Base-by-base conservation (phyloP, 2,888 invertebrate genomes). In the Ichneumoninae sp. region DNA sequence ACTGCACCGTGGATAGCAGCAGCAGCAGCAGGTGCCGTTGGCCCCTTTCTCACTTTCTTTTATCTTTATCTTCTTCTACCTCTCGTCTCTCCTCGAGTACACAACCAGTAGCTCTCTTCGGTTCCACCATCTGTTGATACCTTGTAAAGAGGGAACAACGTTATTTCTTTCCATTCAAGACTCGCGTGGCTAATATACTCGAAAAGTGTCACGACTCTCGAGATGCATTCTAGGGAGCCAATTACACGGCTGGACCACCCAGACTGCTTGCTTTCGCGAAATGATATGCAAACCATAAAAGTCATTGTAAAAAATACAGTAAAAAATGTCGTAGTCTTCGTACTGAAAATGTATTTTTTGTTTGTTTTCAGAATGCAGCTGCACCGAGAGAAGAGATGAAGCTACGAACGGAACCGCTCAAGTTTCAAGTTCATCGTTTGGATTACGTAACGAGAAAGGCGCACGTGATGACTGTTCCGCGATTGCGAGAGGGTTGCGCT, bases 11-110 rank as follows among this genome's bases (percentile, higher is more conserved):
- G 44, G 44, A 6, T 3, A 40, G 40, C 40, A 50, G n/a, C 65
- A 66, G n/a, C 30, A 26, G 33, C 65, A 71, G 79, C 78, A 79
- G 71, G 71, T 77, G 76, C 65, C 36, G 22, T 22, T 79, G 40
- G 71, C 40, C 52, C 71, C 66, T 71, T 65, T 72, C 71, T 66
- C 71, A 71, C 79, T 79, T 71, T 65, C 71, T 71, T 79, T 79
- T 65, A 79, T 71, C 60, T 30, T 65, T 13, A 65, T 71, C 65
- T 52, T 62, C 33, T 44, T 76, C 40, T 52, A 13, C 26, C 44
- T 50, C 54, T 65, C 57, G 8, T 19, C 57, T 10, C 57, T 57
- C 57, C 13, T 7, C 26, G 57, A 57, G 22, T 22, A 22, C 22
- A 22, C 57, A 26, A 57, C 26, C 57, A 26, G 57, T 57, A 57